Base-by-base conservation (phyloP, 2,888 invertebrate species). In the Agriopis aurantiaria region DNA sequence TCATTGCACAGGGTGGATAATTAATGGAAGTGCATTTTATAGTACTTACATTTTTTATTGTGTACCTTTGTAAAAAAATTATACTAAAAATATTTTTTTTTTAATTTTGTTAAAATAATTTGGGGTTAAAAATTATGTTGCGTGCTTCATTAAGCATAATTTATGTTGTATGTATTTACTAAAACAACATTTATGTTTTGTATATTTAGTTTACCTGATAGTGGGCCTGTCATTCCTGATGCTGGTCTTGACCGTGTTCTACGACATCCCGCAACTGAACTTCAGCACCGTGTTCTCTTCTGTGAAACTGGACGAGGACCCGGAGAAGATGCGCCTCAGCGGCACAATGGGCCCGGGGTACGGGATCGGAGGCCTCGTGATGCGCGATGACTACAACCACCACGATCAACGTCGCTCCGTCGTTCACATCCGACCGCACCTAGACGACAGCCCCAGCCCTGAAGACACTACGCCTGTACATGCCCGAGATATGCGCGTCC, bases 221-320 rank as follows among this genome's bases (percentile, higher is more conserved):
- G 82, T 96, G 83, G 98, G 98, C 46, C 95, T 98, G 73, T 96
- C 97, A 17, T 96, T 97, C 91, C 96, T 98, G 95, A 97, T 98
- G 97, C 94, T 98, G 79, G 96, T 97, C 12, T 91, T 98, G 83
- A 97, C 97, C 2, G 96, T 98, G 41, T 97, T 98, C 92, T 98
- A 98, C 91, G 98, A 98, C 88, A 97, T 98, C 78, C 98, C 98
- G 6, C 97, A 98, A 91, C 94, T 98, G 79, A 98, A 98, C 90
- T 91, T 98, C 69, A 97, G 97, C 76, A 95, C 96, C 72, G 95
- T 97, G 55, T 97, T 98, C 89, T 96, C 97, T 60, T 95, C 96
- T 74, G 95, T 96, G 73, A 93, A 94, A 75, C 91, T 94, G 0
- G 90, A 92, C 73, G 93, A 88, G 40, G 96, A 96, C 82, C 96